Conservation (phyloP, 2,888 invertebrate species). For the Archips crataeganus region DNA sequence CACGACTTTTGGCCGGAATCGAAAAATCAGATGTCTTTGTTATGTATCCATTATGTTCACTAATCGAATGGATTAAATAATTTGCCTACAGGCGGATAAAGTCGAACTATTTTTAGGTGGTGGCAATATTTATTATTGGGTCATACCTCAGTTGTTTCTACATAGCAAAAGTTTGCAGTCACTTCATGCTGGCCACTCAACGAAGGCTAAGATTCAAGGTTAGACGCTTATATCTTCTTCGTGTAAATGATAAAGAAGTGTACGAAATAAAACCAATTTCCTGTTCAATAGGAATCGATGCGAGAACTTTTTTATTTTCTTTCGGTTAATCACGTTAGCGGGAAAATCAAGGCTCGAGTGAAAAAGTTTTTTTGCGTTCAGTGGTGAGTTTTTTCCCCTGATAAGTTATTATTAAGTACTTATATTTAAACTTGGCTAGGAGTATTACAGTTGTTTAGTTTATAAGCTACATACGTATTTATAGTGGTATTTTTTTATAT, state of each 20-base stretch:
- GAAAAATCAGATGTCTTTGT: too few species aligned
- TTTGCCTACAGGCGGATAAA: too few species aligned
- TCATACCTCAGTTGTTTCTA: slow-evolving; percentile 69
- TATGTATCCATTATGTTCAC: too few species aligned
- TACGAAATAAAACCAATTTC: slow-evolving; percentile 32
- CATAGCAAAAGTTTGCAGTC: slow-evolving; percentile 69
- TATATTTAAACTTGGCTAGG: slow-evolving; percentile 28
- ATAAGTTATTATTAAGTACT: slow-evolving; percentile 3
- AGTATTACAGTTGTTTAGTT: background rate
- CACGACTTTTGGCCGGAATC: too few species aligned
- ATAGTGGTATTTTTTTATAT: too few species aligned
- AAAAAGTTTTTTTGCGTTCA: slow-evolving; percentile 79
- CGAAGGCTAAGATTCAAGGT: slow-evolving; percentile 76
- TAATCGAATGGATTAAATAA: too few species aligned
- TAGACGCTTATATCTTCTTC: slow-evolving; percentile 44
- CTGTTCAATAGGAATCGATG: slow-evolving; percentile 71
- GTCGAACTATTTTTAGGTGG: slow-evolving; percentile 59
- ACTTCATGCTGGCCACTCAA: slow-evolving; percentile 68
- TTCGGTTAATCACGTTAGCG: slow-evolving; percentile 75
- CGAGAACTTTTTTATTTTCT: slow-evolving; percentile 79
- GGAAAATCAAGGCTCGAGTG: slow-evolving; percentile 76
- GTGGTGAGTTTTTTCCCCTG: slow-evolving; percentile 60
- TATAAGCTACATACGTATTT: too few species aligned
- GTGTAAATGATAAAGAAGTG: background rate
- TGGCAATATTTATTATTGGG: slow-evolving; percentile 63